A percentile compares a stretch with the other conserved stretches of the same genome.
Conservation (phyloP, 2,113 vertebrate genomes). For the Eurystomus gularis region DNA sequence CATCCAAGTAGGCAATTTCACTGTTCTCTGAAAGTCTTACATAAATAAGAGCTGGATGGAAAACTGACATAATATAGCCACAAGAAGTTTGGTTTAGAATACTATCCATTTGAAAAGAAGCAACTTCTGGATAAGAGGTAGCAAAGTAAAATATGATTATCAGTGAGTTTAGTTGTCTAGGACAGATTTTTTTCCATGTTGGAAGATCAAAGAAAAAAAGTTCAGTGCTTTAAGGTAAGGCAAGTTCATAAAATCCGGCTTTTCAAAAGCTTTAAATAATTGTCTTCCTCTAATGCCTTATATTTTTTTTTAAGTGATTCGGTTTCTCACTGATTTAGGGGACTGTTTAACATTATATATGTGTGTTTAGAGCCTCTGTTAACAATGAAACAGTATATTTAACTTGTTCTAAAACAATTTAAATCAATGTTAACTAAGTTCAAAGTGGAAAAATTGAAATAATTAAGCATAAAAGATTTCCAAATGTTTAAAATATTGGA, state of each 20-base stretch:
- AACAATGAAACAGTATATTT: neutral
- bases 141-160: constrained; percentile 19
- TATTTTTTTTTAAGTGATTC: neutral
- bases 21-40: neutral
- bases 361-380: neutral
- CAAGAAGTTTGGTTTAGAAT: constrained; percentile 8
- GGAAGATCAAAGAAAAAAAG: neutral
- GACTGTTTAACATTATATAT: neutral
- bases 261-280: neutral
- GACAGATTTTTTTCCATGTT: neutral
- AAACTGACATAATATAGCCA: neutral
- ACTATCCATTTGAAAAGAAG: neutral
- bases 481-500: neutral
- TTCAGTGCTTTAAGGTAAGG: neutral
- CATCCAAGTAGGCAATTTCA: neutral
- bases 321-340: neutral
- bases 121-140: neutral
- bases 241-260: neutral
- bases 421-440: neutral
- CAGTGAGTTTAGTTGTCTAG: neutral
- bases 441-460: neutral
- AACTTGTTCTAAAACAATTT: neutral
- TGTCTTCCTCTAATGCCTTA: neutral
- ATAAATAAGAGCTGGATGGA: neutral
- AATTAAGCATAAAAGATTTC: neutral